Evolutionary conservation across 23 tunicate species (phyloP), one percentile per base, ranked within the genome.

Genomic region (Phallusia fumigata): DNA sequence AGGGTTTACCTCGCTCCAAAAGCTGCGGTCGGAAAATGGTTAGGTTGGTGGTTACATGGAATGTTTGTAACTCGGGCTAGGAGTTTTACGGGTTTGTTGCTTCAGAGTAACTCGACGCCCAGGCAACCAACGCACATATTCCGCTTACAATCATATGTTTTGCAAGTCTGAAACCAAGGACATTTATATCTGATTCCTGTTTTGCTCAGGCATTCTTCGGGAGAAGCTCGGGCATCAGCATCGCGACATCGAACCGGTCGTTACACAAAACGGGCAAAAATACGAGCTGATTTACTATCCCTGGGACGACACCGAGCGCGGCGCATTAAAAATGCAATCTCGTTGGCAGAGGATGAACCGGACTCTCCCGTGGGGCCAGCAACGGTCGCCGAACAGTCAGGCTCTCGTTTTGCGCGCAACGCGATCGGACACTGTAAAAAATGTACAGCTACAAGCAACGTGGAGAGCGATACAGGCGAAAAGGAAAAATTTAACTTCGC

Each of bases 251-350:
- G 52, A 83, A 53, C 88, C 88, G 0, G 88, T 79, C 32, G 22
- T 65, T 0, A 84, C 94, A 8, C 73, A 44, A 64, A 64, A 64
- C 31, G 85, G 85, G 13, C 33, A 31, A 35, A 74, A 75, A 53
- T 80, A 36, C 2, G 80, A 69, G 5, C 35, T 89, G 64, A 89
- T 89, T 88, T 89, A 84, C 53, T 89, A 89, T 64, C 88, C 94
- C n/a, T 89, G 88, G 88, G 90, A 87, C 64, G 77, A 80, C 18
- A 36, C 72, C 22, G 53, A 53, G 33, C 85, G 79, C 6, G 88
- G 76, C 53, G 28, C 78, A 8, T 5, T 36, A 18, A 89, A 89
- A 79, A 83, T 89, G 87, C 28, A 75, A 16, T 64, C 65, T 10
- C 80, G 80, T 51, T 89, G 94, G 94, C 74, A 30, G 24, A 52